Conservation (phyloP, 2,888 invertebrate genomes). For the Parthenolecanium corni region DNA sequence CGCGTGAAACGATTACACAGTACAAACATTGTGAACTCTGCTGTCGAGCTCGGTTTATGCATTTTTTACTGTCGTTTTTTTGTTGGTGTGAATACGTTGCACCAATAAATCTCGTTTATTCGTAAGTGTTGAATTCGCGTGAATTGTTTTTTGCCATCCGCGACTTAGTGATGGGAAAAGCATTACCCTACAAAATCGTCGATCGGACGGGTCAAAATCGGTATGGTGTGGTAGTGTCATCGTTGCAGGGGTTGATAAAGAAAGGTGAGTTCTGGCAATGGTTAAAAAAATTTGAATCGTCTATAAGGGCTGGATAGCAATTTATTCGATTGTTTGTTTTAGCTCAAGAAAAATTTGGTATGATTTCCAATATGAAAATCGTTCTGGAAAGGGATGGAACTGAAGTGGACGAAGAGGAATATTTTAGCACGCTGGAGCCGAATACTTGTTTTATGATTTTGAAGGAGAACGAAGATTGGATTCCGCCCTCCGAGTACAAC, state of each 20-base stretch:
- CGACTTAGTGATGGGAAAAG: conserved; percentile 13
- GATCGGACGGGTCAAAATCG: conserved; percentile 66
- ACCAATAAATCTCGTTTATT: neutral
- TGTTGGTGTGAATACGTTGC: no score
- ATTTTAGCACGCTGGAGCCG: conserved; percentile 78
- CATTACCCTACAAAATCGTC: conserved; percentile 59
- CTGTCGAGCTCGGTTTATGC: neutral
- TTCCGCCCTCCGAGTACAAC: conserved; percentile 30
- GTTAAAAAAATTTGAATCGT: neutral
- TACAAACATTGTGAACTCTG: no score
- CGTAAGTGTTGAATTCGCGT: neutral
- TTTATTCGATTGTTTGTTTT: conserved; percentile 24
- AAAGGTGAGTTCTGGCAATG: conserved; percentile 40
- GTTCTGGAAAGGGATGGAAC: conserved; percentile 87
- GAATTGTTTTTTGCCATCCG: neutral
- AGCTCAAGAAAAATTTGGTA: conserved; percentile 59
- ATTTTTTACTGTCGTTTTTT: neutral
- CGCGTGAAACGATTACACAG: no score
- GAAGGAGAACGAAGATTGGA: conserved; percentile 34
- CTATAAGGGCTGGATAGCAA: neutral
- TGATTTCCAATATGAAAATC: conserved; percentile 50
- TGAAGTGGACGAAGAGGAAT: conserved; percentile 90
- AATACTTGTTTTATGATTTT: conserved; percentile 78
- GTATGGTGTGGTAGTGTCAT: conserved; percentile 69
- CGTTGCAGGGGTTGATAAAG: conserved; percentile 62